phyloP scores from a whole-genome alignment of 2,888 invertebrate species.

The Lingula anatina region DNA sequence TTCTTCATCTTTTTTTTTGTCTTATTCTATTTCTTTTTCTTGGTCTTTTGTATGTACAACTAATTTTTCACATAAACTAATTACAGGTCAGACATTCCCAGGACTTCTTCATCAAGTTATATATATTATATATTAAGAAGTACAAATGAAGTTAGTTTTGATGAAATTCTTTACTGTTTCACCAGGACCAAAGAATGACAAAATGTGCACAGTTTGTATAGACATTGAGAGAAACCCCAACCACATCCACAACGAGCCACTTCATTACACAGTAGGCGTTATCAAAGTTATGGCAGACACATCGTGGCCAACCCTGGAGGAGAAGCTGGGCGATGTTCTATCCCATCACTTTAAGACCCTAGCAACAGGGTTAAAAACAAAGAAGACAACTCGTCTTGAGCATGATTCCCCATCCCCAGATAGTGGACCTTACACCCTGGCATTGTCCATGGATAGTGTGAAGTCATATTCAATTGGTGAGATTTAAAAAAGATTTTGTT shows the following conservation, averaged over 20 bases:
- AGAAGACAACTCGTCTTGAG: constrained; percentile 30
- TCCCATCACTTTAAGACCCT: constrained; percentile 29
- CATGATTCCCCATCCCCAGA: constrained; percentile 14
- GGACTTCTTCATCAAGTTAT: no score
- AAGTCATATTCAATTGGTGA: constrained; percentile 27
- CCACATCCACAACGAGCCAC: background rate
- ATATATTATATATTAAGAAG: no score
- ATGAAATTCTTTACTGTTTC: no score
- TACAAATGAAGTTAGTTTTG: no score
- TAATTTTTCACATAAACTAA: no score
- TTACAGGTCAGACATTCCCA: no score
- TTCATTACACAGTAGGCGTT: constrained; percentile 16
- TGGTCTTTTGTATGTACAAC: no score
- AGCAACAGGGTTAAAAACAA: constrained; percentile 35
- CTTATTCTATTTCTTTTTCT: background rate
- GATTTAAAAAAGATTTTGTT: constrained; percentile 1
- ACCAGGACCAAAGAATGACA: background rate
- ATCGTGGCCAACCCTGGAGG: constrained; percentile 33
- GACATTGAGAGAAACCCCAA: background rate
- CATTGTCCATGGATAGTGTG: constrained; percentile 31
- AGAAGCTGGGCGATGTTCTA: constrained; percentile 19
- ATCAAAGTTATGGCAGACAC: constrained; percentile 18
- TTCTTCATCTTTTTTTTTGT: no score
- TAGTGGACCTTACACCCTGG: constrained; percentile 20
- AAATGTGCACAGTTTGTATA: background rate